phyloP scores from a whole-genome alignment of 2,797 vertebrate genomes.

The Danio kyathit region DNA sequence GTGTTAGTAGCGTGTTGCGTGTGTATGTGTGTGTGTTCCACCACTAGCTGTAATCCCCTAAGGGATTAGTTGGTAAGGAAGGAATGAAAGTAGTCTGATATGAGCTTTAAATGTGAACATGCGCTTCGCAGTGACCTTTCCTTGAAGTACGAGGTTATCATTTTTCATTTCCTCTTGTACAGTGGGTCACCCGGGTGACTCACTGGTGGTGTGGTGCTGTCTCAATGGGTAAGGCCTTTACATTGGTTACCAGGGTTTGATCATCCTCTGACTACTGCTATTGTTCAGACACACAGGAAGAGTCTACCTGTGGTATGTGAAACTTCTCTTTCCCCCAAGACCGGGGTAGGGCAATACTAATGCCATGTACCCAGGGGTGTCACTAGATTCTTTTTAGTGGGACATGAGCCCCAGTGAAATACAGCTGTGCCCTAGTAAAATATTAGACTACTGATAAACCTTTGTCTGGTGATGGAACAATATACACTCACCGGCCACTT shows the following conservation, averaged over 20 bases:
- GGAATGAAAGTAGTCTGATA: constrained; percentile 13
- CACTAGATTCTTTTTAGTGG: background rate
- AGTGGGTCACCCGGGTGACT: constrained; percentile 20
- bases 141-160: constrained; percentile 30
- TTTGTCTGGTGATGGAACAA: no score
- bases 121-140: constrained; percentile 19
- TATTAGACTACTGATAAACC: background rate
- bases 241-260: background rate
- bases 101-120: constrained; percentile 25
- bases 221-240: constrained; percentile 27
- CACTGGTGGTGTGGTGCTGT: background rate
- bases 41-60: constrained; percentile 25
- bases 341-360: background rate
- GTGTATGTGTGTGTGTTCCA: constrained; percentile 6
- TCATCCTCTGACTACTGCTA: background rate
- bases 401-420: background rate
- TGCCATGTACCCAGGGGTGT: background rate
- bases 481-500: no score
- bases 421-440: background rate
- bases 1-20: constrained; percentile 13
- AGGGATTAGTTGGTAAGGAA: constrained; percentile 33
- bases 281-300: background rate
- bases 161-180: constrained; percentile 39
- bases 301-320: background rate
- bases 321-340: background rate